Base-by-base conservation (phyloP, 2,113 vertebrate species). In the Petaurus breviceps region DNA sequence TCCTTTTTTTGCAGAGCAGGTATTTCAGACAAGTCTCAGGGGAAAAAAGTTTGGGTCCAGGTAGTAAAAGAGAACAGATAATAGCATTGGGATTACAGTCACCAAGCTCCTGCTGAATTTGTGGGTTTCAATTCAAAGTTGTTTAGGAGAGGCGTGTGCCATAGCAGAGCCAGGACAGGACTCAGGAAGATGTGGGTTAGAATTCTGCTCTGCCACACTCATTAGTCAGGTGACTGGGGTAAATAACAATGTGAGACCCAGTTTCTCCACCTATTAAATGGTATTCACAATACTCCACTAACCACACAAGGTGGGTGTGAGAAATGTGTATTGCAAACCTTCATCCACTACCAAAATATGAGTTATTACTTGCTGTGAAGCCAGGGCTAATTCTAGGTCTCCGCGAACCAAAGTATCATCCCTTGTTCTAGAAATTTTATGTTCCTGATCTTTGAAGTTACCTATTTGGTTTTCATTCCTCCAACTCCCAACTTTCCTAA, bases 41-140 rank as follows among this genome's bases (percentile, higher is more conserved):
- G 57, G 91, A 97, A 97, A 96, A 96, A 9, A 93, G 91, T 92
- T 94, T 93, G 90, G 91, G 52, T 54, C 5, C 96, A 51, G 53
- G 43, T 95, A 93, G 49, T 90, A 94, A 95, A 92, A 22, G 22
- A 54, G 0, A 96, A 84, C 24, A 92, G 95, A 94, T 28, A 89
- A 52, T 91, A 92, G 55, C 6, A 22, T 55, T 3, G 51, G 53
- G 51, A 43, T 96, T 92, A 95, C 8, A 92, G 26, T 57, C 55
- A 57, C 37, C 43, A 26, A 95, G 23, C 91, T 96, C 89, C 95
- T 50, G 37, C 91, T 92, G 25, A 28, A 94, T n/a, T 55, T 23
- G 43, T 49, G 22, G 23, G 31, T 52, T 95, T 95, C 94, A 93
- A 51, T 57, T 10, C 26, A 57, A 57, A 57, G 55, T 28, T 26